Evolutionary conservation across 1,140 invertebrate genomes (phyloP).

Genomic region (Homalodisca vitripennis): DNA sequence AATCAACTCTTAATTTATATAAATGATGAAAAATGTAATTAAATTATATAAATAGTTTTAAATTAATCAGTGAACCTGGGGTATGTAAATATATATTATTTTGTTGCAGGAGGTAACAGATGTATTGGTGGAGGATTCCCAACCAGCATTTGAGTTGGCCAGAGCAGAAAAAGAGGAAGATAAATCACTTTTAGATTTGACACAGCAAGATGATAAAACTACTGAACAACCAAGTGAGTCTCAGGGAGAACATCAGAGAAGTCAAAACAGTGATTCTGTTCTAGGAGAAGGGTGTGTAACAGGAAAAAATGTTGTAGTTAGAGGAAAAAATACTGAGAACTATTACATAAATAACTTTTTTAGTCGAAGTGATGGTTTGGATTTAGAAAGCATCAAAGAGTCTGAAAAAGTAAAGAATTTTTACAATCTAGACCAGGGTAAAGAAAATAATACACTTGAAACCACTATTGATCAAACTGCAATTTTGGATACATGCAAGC

Average conservation of each 20-base stretch:
- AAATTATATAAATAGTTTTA: too few relatives aligned
- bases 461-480: not conserved
- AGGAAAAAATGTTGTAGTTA: not conserved
- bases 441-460: not conserved
- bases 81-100: too few relatives aligned
- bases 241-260: not conserved
- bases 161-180: conserved; percentile 1
- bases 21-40: too few relatives aligned
- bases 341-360: conserved; percentile 6
- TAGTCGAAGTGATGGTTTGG: not conserved
- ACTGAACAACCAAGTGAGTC: not conserved
- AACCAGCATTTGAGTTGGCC: not conserved
- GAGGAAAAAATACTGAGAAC: not conserved
- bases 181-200: conserved; percentile 12
- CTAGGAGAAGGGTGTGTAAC: not conserved
- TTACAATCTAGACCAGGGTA: not conserved
- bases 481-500: too few relatives aligned
- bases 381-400: not conserved
- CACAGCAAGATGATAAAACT: conserved; percentile 1
- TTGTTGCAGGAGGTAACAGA: conserved; percentile 5
- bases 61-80: too few relatives aligned
- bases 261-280: not conserved
- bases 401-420: not conserved
- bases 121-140: not conserved
- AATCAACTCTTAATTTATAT: too few relatives aligned